Base-by-base conservation (phyloP, 2,888 invertebrate genomes). In the Andrena fulva region DNA sequence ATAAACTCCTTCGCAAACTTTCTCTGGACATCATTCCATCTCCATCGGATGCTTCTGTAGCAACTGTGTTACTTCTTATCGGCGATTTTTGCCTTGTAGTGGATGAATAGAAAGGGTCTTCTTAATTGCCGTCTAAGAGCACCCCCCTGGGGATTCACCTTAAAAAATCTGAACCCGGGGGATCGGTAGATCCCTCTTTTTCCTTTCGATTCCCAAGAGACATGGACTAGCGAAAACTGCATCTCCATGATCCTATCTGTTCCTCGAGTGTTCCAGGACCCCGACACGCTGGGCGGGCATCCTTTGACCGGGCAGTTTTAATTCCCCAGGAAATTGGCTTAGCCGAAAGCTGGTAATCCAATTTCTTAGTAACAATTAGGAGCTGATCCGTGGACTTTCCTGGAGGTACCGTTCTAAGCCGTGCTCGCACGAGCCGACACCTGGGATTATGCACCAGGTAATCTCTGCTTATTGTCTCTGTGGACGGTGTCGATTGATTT, bases 351-450 rank as follows among this genome's bases (percentile, higher is more conserved):
- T 67, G 62, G 70, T 87, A 91, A 91, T 91, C 89, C 89, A 90
- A 91, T 91, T 91, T 85, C 88, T 90, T 86, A 90, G 77, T 78
- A 86, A 90, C 85, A 90, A 92, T 92, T 91, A 91, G 84, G 74
- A 62, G 86, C 82, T 85, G 85, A 89, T 87, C 88, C 24, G 29
- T 8, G 59, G 24, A 63, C 35, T 80, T 78, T 59, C n/a, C 31
- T 24, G 52, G 10, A 20, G 69, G 69, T 84, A 76, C 71, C 84
- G 72, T 82, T 85, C 66, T 79, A 85, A 81, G 72, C 80, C 63
- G 35, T 48, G 62, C 77, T 72, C 74, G 69, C 74, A 63, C 59
- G 81, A 73, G 74, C 56, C 56, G 73, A 64, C 64, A 54, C 56
- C 64, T 77, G 82, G 80, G 54, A 85, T 89, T 82, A 82, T 85